Evolutionary conservation across 2,113 vertebrate genomes (phyloP), one percentile per base, ranked within the genome.

Genomic region (Corythaixoides concolor): DNA sequence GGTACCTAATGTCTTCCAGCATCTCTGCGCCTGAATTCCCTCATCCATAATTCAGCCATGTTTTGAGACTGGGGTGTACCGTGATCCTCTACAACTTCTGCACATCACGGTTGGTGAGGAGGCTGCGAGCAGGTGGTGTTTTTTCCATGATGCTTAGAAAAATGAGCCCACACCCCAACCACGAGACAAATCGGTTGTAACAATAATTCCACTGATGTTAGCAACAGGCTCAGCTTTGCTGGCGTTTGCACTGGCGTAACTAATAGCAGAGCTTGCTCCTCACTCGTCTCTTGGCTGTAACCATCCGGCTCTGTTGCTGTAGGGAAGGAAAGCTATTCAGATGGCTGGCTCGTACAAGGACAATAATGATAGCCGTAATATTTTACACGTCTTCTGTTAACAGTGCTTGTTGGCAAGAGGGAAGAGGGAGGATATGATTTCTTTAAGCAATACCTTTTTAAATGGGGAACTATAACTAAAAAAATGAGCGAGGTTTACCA

Each of bases 301-400:
- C n/a, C 68, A 15, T 50, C 80, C 75, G 3, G 3, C 32, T 85
- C 15, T 39, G 27, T 68, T 86, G 79, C 83, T 95, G 68, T 30
- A 81, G 69, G 83, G 80, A 93, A 94, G 58, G 50, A 49, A 89
- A 87, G 49, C 30, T 73, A 62, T 90, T 90, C 43, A 58, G 73
- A 33, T 50, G 64, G 39, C 35, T 96, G 92, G 39, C 86, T 93
- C 23, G 17, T 49, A 45, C 66, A 91, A 75, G 86, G 47, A 58
- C 39, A 85, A 32, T 76, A 78, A 77, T 45, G 68, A 87, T 33
- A 87, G 35, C 80, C 2, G 3, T 89, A 68, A 78, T 87, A 90
- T 90, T 96, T 95, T 80, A 89, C 64, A 41, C 2, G 4, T 75
- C 85, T 89, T 77, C 50, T 60, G 49, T 47, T 90, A 82, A 32